Evolutionary conservation across 2,113 vertebrate genomes (phyloP), one percentile per base, ranked within the genome.

Genomic region (Pao palembangensis): DNA sequence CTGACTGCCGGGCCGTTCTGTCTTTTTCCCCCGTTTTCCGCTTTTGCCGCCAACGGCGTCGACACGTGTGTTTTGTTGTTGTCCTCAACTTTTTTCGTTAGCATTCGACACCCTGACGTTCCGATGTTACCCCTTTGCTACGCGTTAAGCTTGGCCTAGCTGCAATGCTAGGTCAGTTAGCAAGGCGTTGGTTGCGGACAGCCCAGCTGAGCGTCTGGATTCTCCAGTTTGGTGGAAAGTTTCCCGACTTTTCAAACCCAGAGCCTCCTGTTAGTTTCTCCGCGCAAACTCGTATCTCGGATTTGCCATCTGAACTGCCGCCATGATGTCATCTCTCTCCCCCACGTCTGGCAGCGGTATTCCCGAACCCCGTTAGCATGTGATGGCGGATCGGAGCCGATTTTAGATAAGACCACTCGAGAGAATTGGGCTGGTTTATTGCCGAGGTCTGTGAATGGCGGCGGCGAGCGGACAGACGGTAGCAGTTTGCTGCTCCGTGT

Each of bases 381-480:
- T 80, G 82, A 88, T 76, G 71, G 66, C 57, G n/a, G 68, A 64
- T 67, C 25, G 34, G 34, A 12, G 34, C 34, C 11, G 34, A 38
- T 38, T 44, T 31, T 14, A 34, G 88, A 90, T 90, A 86, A 85
- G 71, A 52, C 23, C 63, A 83, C 87, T 88, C 82, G 10, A 38
- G 34, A 8, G 10, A 38, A 11, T 38, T 38, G 1, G 34, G 34
- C 34, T 23, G 21, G 21, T 23, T 23, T 23, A 23, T 23, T 23
- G 21, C 21, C 6, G 25, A 28, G 25, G 3, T 8, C 8, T 34
- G 31, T 38, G 34, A 38, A 31, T 6, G 8, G 8, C 53, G 44
- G 44, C 44, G 19, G 60, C 17, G 3, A 53, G 48, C 52, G 16
- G 73, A 69, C 88, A 88, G 80, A 82, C 78, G 88, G 88, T 82